Evolutionary conservation across 2,888 invertebrate species (phyloP), one percentile per base, ranked within the genome.

Genomic region (Lasioglossum leucozonium): DNA sequence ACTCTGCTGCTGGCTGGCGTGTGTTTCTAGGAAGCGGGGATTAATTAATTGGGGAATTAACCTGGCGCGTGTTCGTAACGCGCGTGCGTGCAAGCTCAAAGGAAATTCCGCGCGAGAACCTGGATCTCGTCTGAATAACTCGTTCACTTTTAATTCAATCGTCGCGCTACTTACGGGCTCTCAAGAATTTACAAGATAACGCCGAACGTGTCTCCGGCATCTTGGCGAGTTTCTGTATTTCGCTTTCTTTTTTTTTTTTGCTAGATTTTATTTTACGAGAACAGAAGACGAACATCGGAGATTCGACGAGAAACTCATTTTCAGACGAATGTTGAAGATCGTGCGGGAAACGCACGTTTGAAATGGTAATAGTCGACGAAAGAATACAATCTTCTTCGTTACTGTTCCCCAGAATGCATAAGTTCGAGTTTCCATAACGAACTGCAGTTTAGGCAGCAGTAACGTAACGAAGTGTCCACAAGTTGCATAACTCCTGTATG

Each of bases 401-500:
- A 62, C 30, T 18, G 30, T 62, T 30, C 30, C 62, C 62, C 30
- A 8, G 62, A 30, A 18, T 62, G 0, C 62, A 13, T 62, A 62
- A 62, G 62, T 62, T 62, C 6, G 18, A 30, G 16, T 62, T 30
- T 62, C 30, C 62, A 62, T 62, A 62, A 62, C 62, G 62, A 62
- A 62, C 62, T 62, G 62, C 62, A 62, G 62, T 62, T 62, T 62
- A 62, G 62, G 6, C 62, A 18, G 30, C 18, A 62, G 62, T 18
- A 62, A 62, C 62, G 62, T 62, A 62, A 62, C 62, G 62, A 62
- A 62, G 18, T 62, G 62, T 62, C 30, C 30, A 62, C 62, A 62
- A 62, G 62, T 62, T 62, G 62, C 62, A 62, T 62, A 62, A 62
- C 62, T 62, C 62, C 18, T 62, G 62, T 62, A 62, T 30, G 62